Evolutionary conservation across 2,888 invertebrate genomes (phyloP).

Genomic region (Dynastes tityus): DNA sequence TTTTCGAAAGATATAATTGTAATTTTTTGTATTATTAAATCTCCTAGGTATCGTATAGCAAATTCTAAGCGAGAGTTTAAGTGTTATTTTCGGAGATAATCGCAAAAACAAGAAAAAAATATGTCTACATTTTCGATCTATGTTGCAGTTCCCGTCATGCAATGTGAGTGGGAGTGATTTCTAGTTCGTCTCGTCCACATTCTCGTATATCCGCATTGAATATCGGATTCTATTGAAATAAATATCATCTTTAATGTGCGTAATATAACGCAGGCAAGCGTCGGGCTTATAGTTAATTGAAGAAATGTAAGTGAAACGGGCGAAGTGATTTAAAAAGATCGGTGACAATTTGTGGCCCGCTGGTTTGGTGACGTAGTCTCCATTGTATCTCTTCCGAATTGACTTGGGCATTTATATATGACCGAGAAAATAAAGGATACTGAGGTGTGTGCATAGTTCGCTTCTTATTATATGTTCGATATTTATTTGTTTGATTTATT

Average conservation of each 20-base stretch:
- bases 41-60: background rate
- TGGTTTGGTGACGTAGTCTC: slow-evolving; percentile 70
- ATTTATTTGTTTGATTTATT: background rate
- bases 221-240: slow-evolving; percentile 44
- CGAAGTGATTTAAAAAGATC: slow-evolving; percentile 51
- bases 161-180: slow-evolving; percentile 70
- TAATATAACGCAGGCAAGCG: slow-evolving; percentile 22
- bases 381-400: slow-evolving; percentile 68
- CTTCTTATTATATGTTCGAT: background rate
- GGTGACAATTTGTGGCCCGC: slow-evolving; percentile 63
- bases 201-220: slow-evolving; percentile 59
- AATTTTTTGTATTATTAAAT: background rate
- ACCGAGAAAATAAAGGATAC: slow-evolving; percentile 61
- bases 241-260: slow-evolving; percentile 34
- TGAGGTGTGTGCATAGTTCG: slow-evolving; percentile 61
- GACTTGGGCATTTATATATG: slow-evolving; percentile 62
- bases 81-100: background rate
- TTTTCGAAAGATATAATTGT: background rate
- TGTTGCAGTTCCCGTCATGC: slow-evolving; percentile 67
- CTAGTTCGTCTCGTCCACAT: slow-evolving; percentile 63
- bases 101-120: slow-evolving; percentile 34
- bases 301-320: slow-evolving; percentile 60
- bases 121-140: slow-evolving; percentile 60
- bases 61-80: background rate
- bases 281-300: slow-evolving; percentile 56